A percentile compares a stretch with the other conserved stretches of the same genome.
These are phyloP conservation scores for Galerucella calmariensis DNA, from an alignment of 2,888 invertebrate species.

Conservation along the genomic window DNA sequence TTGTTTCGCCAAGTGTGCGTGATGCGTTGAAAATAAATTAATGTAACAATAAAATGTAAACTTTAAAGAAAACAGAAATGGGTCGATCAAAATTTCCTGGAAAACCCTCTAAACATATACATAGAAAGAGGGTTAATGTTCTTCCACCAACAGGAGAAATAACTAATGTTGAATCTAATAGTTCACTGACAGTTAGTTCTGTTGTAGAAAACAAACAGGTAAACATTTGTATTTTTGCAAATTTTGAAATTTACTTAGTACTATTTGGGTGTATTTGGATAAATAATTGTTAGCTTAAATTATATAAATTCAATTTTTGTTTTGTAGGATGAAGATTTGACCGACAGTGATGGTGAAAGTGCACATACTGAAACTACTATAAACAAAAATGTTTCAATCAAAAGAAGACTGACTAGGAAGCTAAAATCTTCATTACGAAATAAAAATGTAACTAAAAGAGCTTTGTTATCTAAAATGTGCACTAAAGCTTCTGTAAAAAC, in stretches of 20 bases:
- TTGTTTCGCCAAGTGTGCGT: slow-evolving; percentile 51
- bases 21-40: slow-evolving; percentile 55
- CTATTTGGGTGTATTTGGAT: slow-evolving; percentile 1
- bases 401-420: slow-evolving; percentile 55
- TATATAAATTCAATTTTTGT: slow-evolving; percentile 1
- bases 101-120: slow-evolving; percentile 87
- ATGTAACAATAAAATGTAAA: slow-evolving; percentile 57
- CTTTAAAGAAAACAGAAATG: slow-evolving; percentile 66
- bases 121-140: slow-evolving; percentile 86
- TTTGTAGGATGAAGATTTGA: slow-evolving; percentile 52
- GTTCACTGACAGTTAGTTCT: slow-evolving; percentile 60
- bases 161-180: slow-evolving; percentile 56
- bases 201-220: slow-evolving; percentile 62
- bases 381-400: slow-evolving; percentile 61
- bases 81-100: slow-evolving; percentile 88
- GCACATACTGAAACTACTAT: slow-evolving; percentile 61
- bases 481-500: slow-evolving; percentile 50
- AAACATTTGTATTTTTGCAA: slow-evolving; percentile 52
- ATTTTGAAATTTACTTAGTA: slow-evolving; percentile 24
- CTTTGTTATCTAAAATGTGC: slow-evolving; percentile 56
- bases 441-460: slow-evolving; percentile 54
- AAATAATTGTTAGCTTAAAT: not conserved
- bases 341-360: slow-evolving; percentile 66
- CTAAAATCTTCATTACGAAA: slow-evolving; percentile 54
- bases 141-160: slow-evolving; percentile 67